Percentiles rank a stretch among this genome's conserved stretches.
These are phyloP conservation scores for Parnassius apollo DNA, from an alignment of 2,888 invertebrate genomes.

Conservation along the genomic window DNA sequence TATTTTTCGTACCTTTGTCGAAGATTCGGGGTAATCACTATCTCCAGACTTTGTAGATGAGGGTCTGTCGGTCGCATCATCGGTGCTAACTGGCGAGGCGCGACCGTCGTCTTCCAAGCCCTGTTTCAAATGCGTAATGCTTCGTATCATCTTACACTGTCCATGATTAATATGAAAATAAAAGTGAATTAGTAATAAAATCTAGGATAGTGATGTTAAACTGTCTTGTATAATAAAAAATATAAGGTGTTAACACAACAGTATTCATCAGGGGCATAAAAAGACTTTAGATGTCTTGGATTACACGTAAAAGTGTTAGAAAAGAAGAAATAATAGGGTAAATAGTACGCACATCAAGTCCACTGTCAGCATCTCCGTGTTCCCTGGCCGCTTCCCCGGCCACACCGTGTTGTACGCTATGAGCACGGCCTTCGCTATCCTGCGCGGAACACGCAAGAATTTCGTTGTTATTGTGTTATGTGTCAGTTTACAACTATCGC, in stretches of 20 bases:
- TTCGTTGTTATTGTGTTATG: neutral
- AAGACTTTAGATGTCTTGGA: no score
- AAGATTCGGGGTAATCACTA: constrained; percentile 64
- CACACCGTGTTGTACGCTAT: constrained; percentile 71
- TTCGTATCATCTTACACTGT: no score
- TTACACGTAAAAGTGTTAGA: no score
- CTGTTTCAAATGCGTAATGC: constrained; percentile 34
- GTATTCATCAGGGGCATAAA: no score
- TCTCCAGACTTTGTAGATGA: constrained; percentile 69
- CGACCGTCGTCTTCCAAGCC: constrained; percentile 68
- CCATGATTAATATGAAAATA: no score
- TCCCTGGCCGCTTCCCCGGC: constrained; percentile 63
- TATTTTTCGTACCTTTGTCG: constrained; percentile 50
- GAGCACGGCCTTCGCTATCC: constrained; percentile 73
- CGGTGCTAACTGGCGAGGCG: constrained; percentile 63
- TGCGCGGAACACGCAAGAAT: constrained; percentile 32
- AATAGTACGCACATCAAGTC: constrained; percentile 58
- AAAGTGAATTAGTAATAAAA: no score
- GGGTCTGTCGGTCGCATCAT: constrained; percentile 64
- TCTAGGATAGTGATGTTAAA: no score
- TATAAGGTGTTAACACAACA: no score
- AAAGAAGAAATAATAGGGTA: neutral
- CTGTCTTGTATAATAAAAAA: no score
- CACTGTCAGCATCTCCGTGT: constrained; percentile 52
- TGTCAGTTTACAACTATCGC: constrained; percentile 7